Percentiles rank a stretch among this genome's conserved stretches.
phyloP scores from a whole-genome alignment of 2,888 invertebrate species.

The Cheilosia scutellata region DNA sequence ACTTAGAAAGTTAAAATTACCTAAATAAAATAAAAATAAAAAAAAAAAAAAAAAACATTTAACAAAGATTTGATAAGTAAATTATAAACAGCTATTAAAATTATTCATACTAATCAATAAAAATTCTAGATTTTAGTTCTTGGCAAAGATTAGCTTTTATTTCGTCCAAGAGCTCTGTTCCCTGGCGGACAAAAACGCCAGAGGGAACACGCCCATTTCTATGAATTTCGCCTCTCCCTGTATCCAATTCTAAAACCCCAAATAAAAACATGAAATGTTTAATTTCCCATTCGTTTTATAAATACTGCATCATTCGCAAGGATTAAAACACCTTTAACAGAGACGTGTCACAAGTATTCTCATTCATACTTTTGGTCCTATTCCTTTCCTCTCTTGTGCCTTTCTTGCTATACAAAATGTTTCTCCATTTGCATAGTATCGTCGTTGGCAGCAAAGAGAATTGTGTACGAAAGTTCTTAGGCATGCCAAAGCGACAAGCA shows the following conservation, averaged over 20 bases:
- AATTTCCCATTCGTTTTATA: constrained; percentile 45
- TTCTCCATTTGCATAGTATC: constrained; percentile 48
- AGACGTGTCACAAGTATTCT: constrained; percentile 57
- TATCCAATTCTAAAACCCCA: not conserved
- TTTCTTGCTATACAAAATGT: constrained; percentile 42
- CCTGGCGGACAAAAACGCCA: too few relatives aligned
- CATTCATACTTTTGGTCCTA: constrained; percentile 19
- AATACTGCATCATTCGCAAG: constrained; percentile 34
- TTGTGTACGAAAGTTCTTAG: constrained; percentile 56
- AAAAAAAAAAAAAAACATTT: too few relatives aligned
- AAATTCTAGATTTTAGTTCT: too few relatives aligned
- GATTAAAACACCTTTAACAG: constrained; percentile 62
- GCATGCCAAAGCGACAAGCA: constrained; percentile 65
- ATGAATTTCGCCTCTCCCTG: not conserved
- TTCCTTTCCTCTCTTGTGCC: constrained; percentile 3
- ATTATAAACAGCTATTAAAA: too few relatives aligned
- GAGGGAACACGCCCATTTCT: not conserved
- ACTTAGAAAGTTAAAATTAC: too few relatives aligned
- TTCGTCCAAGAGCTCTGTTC: too few relatives aligned
- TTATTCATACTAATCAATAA: too few relatives aligned
- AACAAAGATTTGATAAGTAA: too few relatives aligned
- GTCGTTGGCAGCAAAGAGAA: constrained; percentile 5
- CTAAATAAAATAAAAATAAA: too few relatives aligned
- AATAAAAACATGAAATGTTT: constrained; percentile 33
- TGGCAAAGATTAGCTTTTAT: too few relatives aligned